phyloP scores from a whole-genome alignment of 2,797 vertebrate genomes.

The Spondyliosoma cantharus region DNA sequence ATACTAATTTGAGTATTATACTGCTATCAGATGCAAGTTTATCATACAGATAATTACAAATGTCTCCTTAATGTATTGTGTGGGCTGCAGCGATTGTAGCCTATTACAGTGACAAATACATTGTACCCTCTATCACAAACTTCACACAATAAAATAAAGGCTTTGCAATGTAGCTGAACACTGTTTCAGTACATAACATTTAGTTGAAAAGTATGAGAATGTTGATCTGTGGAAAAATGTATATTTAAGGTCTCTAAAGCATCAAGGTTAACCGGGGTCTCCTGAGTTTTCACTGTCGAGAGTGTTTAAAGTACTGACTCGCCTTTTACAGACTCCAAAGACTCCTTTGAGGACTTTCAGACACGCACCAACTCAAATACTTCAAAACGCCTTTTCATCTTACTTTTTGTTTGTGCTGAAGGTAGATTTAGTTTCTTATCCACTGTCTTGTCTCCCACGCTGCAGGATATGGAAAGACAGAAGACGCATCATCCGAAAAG shows the following conservation, averaged over 20 bases:
- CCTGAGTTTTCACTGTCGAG: not conserved
- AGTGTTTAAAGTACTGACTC: conserved; percentile 11
- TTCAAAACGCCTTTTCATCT: conserved; percentile 54
- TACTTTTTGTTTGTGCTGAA: conserved; percentile 41
- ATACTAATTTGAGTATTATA: conserved; percentile 24
- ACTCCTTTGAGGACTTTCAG: conserved; percentile 11
- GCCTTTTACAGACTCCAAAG: conserved; percentile 27
- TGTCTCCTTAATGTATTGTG: not conserved
- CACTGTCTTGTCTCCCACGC: conserved; percentile 43
- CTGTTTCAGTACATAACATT: not conserved
- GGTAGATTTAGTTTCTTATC: conserved; percentile 15
- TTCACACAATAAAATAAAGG: not conserved
- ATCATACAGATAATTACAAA: conserved; percentile 10
- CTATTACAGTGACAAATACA: not conserved
- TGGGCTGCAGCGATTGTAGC: conserved; percentile 10
- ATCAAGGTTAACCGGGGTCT: conserved; percentile 5
- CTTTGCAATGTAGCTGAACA: not conserved
- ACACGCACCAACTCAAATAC: conserved; percentile 19
- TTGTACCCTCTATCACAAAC: not conserved
- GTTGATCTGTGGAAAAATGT: not conserved
- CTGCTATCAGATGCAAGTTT: conserved; percentile 14
- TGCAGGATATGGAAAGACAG: conserved; percentile 97
- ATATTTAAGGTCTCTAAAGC: conserved; percentile 2
- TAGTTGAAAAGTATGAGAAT: not conserved
- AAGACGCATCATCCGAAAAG: conserved; percentile 92